These are phyloP conservation scores for Lochmaea capreae DNA, from an alignment of 2,888 invertebrate species.

Conservation along the genomic window DNA sequence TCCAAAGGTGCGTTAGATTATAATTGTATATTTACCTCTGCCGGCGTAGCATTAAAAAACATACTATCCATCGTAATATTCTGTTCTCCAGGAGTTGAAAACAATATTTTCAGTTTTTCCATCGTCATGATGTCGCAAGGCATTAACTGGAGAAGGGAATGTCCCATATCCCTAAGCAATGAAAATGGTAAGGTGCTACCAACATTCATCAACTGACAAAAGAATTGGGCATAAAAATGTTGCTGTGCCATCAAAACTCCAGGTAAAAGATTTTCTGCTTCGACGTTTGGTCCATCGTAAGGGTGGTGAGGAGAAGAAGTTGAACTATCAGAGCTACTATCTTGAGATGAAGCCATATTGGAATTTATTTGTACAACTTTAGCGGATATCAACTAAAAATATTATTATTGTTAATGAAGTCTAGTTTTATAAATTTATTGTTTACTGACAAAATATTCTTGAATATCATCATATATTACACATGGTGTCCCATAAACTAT, in stretches of 20 bases:
- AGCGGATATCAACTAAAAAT: constrained; percentile 75
- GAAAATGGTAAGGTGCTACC: constrained; percentile 86
- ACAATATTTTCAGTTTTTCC: constrained; percentile 70
- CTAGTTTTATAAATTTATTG: too few relatives aligned
- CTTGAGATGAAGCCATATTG: constrained; percentile 83
- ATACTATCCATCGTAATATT: constrained; percentile 71
- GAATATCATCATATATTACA: too few relatives aligned
- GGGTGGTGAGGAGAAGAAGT: constrained; percentile 91
- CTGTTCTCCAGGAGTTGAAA: constrained; percentile 63
- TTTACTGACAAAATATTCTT: too few relatives aligned
- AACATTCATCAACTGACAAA: constrained; percentile 88
- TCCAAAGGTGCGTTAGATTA: too few relatives aligned
- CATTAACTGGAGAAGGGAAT: constrained; percentile 82
- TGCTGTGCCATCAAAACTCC: constrained; percentile 91
- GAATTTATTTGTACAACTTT: constrained; percentile 80
- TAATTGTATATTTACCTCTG: constrained; percentile 69
- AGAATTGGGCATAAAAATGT: constrained; percentile 81
- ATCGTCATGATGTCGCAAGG: constrained; percentile 74
- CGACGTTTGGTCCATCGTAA: constrained; percentile 82
- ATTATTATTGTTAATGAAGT: neutral
- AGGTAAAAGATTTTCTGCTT: constrained; percentile 90
- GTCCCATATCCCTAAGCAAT: constrained; percentile 85
- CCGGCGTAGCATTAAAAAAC: constrained; percentile 78
- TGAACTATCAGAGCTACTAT: constrained; percentile 95
- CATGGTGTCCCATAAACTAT: too few relatives aligned